These are phyloP conservation scores for Aphidoletes aphidimyza DNA, from an alignment of 2,888 invertebrate genomes.

Conservation along the genomic window DNA sequence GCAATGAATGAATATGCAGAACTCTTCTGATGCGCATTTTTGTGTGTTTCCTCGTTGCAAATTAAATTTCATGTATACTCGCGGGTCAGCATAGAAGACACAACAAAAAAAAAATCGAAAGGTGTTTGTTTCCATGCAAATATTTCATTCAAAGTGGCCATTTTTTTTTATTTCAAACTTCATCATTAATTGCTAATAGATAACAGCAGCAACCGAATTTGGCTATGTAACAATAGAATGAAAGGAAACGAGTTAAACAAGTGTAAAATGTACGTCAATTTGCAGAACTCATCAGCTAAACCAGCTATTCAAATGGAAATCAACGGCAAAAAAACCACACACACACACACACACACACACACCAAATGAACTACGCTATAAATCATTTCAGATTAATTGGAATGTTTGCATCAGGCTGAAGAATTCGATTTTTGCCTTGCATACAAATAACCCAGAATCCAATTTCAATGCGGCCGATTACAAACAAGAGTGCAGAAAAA, in stretches of 20 bases:
- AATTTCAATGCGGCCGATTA: neutral
- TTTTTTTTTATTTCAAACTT: neutral
- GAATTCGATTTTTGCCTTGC: neutral
- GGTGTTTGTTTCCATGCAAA: neutral
- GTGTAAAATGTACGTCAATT: slow-evolving; percentile 41
- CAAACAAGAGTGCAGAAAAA: too few relatives aligned
- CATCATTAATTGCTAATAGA: neutral
- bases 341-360: too few relatives aligned
- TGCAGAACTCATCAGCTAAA: slow-evolving; percentile 1
- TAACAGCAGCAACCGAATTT: neutral
- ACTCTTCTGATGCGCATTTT: slow-evolving; percentile 14
- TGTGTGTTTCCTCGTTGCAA: slow-evolving; percentile 25
- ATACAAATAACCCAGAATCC: slow-evolving; percentile 10
- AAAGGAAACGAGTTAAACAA: slow-evolving; percentile 39
- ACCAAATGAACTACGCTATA: too few relatives aligned
- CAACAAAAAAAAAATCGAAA: neutral
- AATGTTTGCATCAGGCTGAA: slow-evolving; percentile 32
- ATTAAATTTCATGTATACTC: neutral
- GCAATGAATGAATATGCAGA: slow-evolving; percentile 27
- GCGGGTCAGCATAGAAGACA: neutral
- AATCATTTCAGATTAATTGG: slow-evolving; percentile 32
- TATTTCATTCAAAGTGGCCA: neutral
- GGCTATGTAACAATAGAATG: slow-evolving; percentile 23
- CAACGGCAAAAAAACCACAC: neutral
- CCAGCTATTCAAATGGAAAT: slow-evolving; percentile 4